Evolutionary conservation across 2,888 invertebrate genomes (phyloP).

Genomic region (Brachylomia viminalis): DNA sequence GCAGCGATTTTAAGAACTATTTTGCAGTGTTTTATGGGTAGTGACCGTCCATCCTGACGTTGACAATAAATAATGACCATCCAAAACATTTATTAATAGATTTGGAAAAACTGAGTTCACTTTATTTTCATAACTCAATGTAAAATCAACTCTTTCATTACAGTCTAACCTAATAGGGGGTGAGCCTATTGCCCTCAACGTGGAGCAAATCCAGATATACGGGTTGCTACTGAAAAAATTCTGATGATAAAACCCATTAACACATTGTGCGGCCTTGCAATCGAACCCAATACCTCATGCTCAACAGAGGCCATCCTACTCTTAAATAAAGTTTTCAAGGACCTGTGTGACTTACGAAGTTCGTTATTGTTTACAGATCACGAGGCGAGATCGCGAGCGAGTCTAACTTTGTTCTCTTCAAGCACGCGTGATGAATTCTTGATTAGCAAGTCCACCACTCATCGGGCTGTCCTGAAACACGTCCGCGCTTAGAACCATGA

Average conservation of each 20-base stretch:
- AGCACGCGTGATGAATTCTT: constrained; percentile 18
- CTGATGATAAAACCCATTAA: too few relatives aligned
- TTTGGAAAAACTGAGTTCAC: neutral
- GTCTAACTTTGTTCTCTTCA: neutral
- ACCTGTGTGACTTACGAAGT: constrained; percentile 9
- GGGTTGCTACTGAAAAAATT: too few relatives aligned
- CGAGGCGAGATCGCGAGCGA: neutral
- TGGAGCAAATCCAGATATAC: too few relatives aligned
- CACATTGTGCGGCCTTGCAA: too few relatives aligned
- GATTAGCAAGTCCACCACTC: neutral
- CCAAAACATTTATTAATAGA: constrained; percentile 20
- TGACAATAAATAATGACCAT: too few relatives aligned
- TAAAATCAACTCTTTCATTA: neutral
- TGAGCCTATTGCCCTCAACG: too few relatives aligned
- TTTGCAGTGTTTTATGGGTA: too few relatives aligned
- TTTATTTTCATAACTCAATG: neutral
- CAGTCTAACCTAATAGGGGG: too few relatives aligned
- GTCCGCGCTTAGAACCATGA: neutral
- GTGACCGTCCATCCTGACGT: too few relatives aligned
- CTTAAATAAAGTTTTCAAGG: constrained; percentile 25
- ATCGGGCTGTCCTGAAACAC: neutral
- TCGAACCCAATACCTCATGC: too few relatives aligned
- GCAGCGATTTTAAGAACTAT: too few relatives aligned
- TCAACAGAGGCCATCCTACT: too few relatives aligned
- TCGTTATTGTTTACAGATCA: constrained; percentile 37